Evolutionary conservation across 2,888 invertebrate species (phyloP).

Genomic region (Xestia sexstrigata): DNA sequence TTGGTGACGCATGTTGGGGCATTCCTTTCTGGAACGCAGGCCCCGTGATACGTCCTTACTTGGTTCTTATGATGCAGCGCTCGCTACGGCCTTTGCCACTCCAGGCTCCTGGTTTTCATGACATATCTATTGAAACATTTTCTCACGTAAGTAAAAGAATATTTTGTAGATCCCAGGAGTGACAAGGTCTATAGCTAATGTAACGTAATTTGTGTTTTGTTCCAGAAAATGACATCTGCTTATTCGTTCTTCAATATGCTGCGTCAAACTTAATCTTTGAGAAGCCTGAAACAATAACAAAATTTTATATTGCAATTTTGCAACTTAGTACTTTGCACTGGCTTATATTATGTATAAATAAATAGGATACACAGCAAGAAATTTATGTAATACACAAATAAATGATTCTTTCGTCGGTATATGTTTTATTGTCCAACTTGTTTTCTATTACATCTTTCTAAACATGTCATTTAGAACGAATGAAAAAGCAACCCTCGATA

Average conservation of each 20-base stretch:
- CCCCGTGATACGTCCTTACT: conserved; percentile 76
- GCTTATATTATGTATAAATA: background rate
- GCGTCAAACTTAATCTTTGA: conserved; percentile 12
- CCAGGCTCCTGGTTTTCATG: conserved; percentile 77
- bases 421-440: background rate
- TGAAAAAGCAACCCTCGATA: background rate
- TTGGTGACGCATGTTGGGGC: conserved; percentile 79
- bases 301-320: too few species aligned
- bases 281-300: too few species aligned
- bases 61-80: conserved; percentile 82
- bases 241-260: conserved; percentile 47
- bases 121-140: conserved; percentile 82
- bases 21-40: conserved; percentile 81
- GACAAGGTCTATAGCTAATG: too few species aligned
- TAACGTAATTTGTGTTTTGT: background rate
- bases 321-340: background rate
- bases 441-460: background rate
- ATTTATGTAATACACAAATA: background rate
- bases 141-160: conserved; percentile 74
- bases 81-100: conserved; percentile 77
- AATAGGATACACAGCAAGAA: background rate
- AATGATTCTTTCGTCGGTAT: background rate
- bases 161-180: background rate
- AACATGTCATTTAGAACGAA: background rate
- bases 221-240: conserved; percentile 49